phyloP scores from a whole-genome alignment of 2,113 vertebrate genomes.

The Aegotheles bennettii region DNA sequence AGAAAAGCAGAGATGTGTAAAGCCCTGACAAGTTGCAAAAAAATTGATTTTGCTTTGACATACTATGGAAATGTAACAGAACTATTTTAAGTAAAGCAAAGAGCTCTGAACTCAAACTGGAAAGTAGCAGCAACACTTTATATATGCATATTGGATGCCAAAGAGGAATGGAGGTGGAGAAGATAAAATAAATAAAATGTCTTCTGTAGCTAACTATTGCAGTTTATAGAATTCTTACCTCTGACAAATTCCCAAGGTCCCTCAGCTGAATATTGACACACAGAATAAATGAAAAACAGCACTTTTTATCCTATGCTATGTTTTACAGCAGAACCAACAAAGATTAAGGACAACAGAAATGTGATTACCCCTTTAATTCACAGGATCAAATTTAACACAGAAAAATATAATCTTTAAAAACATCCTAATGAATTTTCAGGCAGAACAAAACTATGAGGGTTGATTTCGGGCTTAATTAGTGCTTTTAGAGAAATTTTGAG shows the following conservation, averaged over 20 bases:
- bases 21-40: not conserved
- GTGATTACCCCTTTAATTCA: not conserved
- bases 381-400: not conserved
- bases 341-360: not conserved
- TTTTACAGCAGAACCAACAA: not conserved
- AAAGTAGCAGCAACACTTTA: constrained; percentile 17
- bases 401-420: not conserved
- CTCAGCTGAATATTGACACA: not conserved
- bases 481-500: not conserved
- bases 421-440: not conserved
- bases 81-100: constrained; percentile 2
- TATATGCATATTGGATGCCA: not conserved
- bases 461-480: not conserved
- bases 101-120: not conserved
- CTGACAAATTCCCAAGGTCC: not conserved
- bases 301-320: not conserved
- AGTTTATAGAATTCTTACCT: not conserved
- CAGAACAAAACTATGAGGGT: not conserved
- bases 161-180: not conserved
- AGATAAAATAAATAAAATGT: constrained; percentile 44
- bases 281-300: not conserved
- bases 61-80: not conserved
- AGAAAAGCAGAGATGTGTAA: not conserved
- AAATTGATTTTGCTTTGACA: not conserved
- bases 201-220: not conserved